phyloP scores from a whole-genome alignment of 2,113 vertebrate genomes.

The Platysteira castanea region DNA sequence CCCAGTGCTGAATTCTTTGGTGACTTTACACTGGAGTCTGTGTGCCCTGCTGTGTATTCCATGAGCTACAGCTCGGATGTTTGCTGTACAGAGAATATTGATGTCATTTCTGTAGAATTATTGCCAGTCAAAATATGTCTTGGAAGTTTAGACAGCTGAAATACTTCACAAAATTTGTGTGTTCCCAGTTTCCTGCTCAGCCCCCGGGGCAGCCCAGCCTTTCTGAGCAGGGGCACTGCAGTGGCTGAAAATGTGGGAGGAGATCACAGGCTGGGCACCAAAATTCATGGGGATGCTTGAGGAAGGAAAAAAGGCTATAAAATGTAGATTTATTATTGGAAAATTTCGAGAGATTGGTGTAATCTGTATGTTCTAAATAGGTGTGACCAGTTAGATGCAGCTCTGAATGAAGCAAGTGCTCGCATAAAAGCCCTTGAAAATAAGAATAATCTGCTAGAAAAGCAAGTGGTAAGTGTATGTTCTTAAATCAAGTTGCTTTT shows the following conservation, averaged over 20 bases:
- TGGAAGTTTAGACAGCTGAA: not conserved
- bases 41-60: not conserved
- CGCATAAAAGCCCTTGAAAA: constrained; percentile 82
- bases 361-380: constrained; percentile 57
- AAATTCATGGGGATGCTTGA: not conserved
- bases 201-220: not conserved
- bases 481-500: not conserved
- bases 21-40: not conserved
- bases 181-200: not conserved
- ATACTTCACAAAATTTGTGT: not conserved
- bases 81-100: not conserved
- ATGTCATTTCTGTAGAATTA: not conserved
- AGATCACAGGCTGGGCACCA: not conserved
- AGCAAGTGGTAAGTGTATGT: constrained; percentile 80
- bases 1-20: not conserved
- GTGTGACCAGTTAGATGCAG: constrained; percentile 83
- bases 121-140: not conserved
- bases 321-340: not conserved
- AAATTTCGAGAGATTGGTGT: not conserved
- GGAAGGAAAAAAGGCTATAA: not conserved
- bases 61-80: not conserved
- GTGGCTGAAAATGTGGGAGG: not conserved
- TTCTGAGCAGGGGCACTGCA: not conserved
- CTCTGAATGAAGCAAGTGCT: constrained; percentile 80
- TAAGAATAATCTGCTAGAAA: constrained; percentile 83